Percentiles rank a stretch among this genome's conserved stretches.
These are phyloP conservation scores for Rhinoraja longicauda DNA, from an alignment of 2,797 vertebrate genomes.

Conservation along the genomic window DNA sequence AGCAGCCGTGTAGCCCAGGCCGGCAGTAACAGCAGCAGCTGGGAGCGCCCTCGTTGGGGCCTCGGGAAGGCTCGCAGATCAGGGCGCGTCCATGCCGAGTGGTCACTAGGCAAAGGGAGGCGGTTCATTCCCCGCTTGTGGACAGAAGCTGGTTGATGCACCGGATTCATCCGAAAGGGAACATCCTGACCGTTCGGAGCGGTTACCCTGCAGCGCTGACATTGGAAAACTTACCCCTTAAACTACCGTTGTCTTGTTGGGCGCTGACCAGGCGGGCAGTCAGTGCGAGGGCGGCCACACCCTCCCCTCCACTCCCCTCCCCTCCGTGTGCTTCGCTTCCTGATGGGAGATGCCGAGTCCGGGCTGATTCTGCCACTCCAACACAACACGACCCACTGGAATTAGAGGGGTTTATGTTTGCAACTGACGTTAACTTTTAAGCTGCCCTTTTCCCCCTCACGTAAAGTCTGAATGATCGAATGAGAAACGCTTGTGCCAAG, in stretches of 20 bases:
- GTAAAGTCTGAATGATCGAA: not conserved
- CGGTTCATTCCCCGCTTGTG: not conserved
- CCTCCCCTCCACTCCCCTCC: too few species aligned
- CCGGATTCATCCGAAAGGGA: not conserved
- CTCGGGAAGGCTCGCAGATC: constrained; percentile 52
- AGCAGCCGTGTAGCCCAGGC: constrained; percentile 48
- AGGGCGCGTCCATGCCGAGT: constrained; percentile 44
- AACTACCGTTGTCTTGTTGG: constrained; percentile 43
- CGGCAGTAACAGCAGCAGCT: constrained; percentile 50
- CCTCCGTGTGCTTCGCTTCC: too few species aligned
- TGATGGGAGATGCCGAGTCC: constrained; percentile 55
- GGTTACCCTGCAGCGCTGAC: not conserved
- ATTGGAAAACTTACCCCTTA: constrained; percentile 40
- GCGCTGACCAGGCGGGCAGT: constrained; percentile 45
- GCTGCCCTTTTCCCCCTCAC: too few species aligned
- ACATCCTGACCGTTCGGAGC: not conserved
- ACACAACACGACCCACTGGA: not conserved
- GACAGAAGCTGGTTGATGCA: not conserved
- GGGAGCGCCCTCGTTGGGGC: constrained; percentile 52
- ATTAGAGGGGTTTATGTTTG: constrained; percentile 50
- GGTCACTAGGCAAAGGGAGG: constrained; percentile 38
- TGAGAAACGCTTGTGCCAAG: not conserved
- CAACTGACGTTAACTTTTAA: constrained; percentile 1
- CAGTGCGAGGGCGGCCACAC: constrained; percentile 71
- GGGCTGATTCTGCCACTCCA: constrained; percentile 3